Evolutionary conservation across 2,797 vertebrate genomes (phyloP).

Genomic region (Schizothorax lantsangensis): DNA sequence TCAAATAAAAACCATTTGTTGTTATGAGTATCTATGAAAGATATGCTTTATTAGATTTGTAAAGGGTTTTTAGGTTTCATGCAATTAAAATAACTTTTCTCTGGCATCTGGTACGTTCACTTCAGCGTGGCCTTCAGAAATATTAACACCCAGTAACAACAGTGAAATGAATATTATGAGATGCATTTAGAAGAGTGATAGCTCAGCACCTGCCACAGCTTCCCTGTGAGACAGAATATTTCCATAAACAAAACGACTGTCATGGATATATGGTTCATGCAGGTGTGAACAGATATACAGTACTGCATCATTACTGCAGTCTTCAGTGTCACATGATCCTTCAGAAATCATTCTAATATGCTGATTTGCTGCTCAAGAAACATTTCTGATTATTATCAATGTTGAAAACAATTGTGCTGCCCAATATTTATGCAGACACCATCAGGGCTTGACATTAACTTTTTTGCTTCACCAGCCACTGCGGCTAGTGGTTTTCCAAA

Average conservation of each 20-base stretch:
- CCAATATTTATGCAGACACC: background rate
- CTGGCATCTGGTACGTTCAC: too few relatives aligned
- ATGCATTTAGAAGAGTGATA: background rate
- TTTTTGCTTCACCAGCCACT: too few relatives aligned
- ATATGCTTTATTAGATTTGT: background rate
- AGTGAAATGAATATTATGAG: background rate
- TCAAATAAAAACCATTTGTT: background rate
- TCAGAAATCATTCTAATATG: too few relatives aligned
- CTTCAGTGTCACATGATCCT: too few relatives aligned
- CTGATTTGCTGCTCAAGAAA: too few relatives aligned
- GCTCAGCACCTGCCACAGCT: background rate
- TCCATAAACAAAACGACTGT: constrained; percentile 12
- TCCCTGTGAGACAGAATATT: background rate
- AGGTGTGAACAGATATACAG: background rate
- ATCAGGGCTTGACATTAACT: too few relatives aligned
- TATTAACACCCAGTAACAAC: background rate
- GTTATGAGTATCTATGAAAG: background rate
- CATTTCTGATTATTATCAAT: too few relatives aligned
- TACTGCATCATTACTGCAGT: background rate
- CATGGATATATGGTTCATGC: background rate
- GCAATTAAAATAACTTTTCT: background rate
- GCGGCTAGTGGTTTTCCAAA: too few relatives aligned
- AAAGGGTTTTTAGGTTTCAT: background rate
- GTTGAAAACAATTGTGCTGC: too few relatives aligned
- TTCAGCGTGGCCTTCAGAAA: background rate